Conservation (phyloP, 2,113 vertebrate species). For the Kryptolebias marmoratus region DNA sequence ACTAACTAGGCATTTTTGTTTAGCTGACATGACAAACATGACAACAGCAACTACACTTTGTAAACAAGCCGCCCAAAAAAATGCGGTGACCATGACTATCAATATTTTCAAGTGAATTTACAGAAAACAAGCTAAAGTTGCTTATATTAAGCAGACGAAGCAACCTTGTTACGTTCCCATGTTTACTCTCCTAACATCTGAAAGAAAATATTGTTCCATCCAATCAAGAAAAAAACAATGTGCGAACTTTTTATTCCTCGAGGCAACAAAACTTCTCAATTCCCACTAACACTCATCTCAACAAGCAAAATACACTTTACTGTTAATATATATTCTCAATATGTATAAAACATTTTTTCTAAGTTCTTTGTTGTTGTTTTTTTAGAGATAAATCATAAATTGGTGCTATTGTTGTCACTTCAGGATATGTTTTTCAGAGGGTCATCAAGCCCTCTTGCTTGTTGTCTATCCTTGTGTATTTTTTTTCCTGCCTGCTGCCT, state of each 20-base stretch:
- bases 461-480: slow-evolving; percentile 31
- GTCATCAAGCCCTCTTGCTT: slow-evolving; percentile 61
- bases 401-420: background rate
- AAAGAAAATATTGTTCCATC: background rate
- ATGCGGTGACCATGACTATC: too few relatives aligned
- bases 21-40: too few relatives aligned
- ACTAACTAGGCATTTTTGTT: too few relatives aligned
- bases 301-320: background rate
- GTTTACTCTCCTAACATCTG: background rate
- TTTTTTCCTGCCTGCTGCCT: slow-evolving; percentile 59
- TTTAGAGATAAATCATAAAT: background rate
- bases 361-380: background rate
- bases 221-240: background rate
- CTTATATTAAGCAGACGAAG: too few relatives aligned
- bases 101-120: too few relatives aligned
- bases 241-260: too few relatives aligned
- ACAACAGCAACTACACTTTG: too few relatives aligned
- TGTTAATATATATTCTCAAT: background rate
- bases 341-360: background rate
- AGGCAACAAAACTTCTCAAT: background rate
- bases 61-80: too few relatives aligned
- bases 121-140: too few relatives aligned
- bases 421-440: slow-evolving; percentile 57
- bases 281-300: background rate
- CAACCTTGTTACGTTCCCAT: too few relatives aligned